Evolutionary conservation across 2,888 invertebrate species (phyloP).

Genomic region (Epinotia bilunana): DNA sequence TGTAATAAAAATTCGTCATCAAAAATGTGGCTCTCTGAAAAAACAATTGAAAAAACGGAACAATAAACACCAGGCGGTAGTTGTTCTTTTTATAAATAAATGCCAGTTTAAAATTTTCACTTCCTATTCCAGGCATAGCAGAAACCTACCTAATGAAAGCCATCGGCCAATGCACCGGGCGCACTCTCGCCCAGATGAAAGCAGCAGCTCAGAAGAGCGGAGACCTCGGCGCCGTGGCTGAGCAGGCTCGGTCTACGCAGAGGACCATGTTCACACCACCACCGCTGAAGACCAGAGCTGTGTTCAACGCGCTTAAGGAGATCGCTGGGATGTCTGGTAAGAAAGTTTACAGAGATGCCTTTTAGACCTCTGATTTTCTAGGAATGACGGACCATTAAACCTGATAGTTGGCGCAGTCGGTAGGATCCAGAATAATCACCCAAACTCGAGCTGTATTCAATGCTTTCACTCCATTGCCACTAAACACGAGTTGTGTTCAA

Average conservation of each 20-base stretch:
- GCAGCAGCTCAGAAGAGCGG: constrained; percentile 86
- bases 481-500: constrained; percentile 90
- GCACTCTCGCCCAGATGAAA: constrained; percentile 93
- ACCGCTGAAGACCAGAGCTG: constrained; percentile 88
- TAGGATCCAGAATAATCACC: background rate
- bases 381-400: background rate
- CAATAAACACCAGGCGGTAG: no score
- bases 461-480: constrained; percentile 89
- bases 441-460: no score
- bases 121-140: constrained; percentile 90
- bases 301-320: constrained; percentile 93
- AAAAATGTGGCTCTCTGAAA: no score
- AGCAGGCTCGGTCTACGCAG: constrained; percentile 93
- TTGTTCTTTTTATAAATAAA: no score
- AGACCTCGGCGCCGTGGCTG: constrained; percentile 96
- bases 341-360: constrained; percentile 52
- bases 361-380: no score
- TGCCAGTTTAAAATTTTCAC: no score
- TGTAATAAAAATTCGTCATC: no score
- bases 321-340: constrained; percentile 94
- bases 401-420: background rate
- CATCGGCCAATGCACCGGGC: constrained; percentile 94
- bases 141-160: constrained; percentile 98
- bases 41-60: no score
- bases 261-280: constrained; percentile 94